These are phyloP conservation scores for Temnothorax longispinosus DNA, from an alignment of 1,140 invertebrate species.

Conservation along the genomic window DNA sequence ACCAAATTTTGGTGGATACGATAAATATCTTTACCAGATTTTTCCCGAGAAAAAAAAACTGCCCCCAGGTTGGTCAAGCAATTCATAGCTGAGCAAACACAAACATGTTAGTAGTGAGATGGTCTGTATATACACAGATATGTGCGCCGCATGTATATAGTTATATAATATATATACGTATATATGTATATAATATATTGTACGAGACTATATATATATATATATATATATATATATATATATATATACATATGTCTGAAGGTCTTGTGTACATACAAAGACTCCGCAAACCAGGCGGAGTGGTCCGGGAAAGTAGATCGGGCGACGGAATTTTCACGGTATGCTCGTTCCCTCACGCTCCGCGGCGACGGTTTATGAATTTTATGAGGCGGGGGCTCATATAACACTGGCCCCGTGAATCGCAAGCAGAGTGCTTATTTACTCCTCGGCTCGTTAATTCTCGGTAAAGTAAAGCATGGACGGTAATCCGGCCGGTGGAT, in stretches of 20 bases:
- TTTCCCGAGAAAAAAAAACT: conserved; percentile 1
- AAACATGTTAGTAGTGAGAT: conserved; percentile 25
- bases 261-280: conserved; percentile 1
- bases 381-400: conserved; percentile 63
- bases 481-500: conserved; percentile 18
- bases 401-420: conserved; percentile 58
- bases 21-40: neutral
- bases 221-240: neutral
- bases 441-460: conserved; percentile 69
- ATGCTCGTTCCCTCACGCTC: conserved; percentile 15
- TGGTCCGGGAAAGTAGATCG: conserved; percentile 39
- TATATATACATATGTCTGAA: neutral
- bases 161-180: neutral
- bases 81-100: conserved; percentile 1
- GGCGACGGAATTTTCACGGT: conserved; percentile 62
- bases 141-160: neutral
- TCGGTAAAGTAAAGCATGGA: conserved; percentile 60
- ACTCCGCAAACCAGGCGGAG: neutral
- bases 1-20: neutral
- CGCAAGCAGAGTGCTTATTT: conserved; percentile 71
- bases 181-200: neutral
- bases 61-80: neutral
- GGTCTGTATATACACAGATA: neutral
- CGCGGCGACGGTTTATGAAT: conserved; percentile 60
- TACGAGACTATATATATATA: too few species aligned